Base-by-base conservation (phyloP, 2,797 vertebrate genomes). In the Lophius americanus region DNA sequence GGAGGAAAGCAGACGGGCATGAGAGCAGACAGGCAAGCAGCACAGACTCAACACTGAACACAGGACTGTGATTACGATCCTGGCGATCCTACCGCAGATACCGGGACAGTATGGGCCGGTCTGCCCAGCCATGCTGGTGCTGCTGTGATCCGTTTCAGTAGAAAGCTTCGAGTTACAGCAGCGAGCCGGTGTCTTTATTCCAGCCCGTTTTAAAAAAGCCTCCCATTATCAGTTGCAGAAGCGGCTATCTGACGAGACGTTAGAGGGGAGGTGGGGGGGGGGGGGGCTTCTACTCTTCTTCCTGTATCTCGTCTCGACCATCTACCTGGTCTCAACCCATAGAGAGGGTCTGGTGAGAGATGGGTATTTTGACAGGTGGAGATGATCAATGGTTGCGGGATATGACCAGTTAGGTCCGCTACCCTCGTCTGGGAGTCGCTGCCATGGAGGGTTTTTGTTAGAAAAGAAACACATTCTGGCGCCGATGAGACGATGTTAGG, bases 11-110 rank as follows among this genome's bases (percentile, higher is more conserved):
- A 86, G 79, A 82, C 69, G 14, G 66, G 79, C 54, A 59, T 47
- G 70, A 90, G 90, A 93, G 23, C 23, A 23, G 91, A 92, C 85
- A 92, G 85, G 85, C 89, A 89, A 86, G 88, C 73, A 23, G 68
- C 81, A 80, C 86, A 93, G 86, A 92, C 90, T 88, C 85, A 91
- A 89, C 90, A 93, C 74, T 64, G 78, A 85, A 79, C 82, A 70
- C 74, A 60, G 64, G 75, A 55, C 72, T 57, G 9, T 44, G 84
- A 90, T 90, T 90, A 79, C 68, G 44, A 75, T 78, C 82, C 78
- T 10, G 71, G 66, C 51, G 87, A 93, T 92, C 82, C 85, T 83
- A 70, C 75, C 79, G 56, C 79, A 85, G 89, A 90, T 89, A 85
- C 62, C 61, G 59, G 67, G 79, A 81, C 79, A 84, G 85, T 73